These are phyloP conservation scores for Sapajus apella DNA, from an alignment of 2,113 vertebrate genomes.

Conservation along the genomic window DNA sequence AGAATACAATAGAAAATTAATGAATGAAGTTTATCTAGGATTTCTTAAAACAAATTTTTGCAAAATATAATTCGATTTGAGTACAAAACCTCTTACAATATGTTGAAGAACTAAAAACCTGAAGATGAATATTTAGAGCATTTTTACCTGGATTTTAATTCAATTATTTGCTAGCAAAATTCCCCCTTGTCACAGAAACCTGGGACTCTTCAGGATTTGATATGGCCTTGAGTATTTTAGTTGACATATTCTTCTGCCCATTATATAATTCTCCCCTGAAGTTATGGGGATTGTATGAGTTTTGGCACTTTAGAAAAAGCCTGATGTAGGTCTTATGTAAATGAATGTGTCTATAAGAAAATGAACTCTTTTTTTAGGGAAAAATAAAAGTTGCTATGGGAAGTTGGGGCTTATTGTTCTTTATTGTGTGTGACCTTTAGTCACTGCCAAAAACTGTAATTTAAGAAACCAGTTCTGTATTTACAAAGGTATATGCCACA, in stretches of 20 bases:
- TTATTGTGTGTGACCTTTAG: conserved; percentile 9
- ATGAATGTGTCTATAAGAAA: not conserved
- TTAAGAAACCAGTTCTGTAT: not conserved
- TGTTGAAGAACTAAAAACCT: not conserved
- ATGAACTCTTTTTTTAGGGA: not conserved
- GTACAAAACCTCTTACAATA: not conserved
- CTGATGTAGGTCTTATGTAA: not conserved
- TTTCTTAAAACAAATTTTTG: conserved; percentile 4
- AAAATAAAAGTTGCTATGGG: conserved; percentile 71
- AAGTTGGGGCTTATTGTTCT: not conserved
- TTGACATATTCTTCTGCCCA: not conserved
- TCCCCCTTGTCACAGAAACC: not conserved
- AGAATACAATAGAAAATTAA: conserved; percentile 35
- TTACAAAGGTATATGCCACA: too few relatives aligned
- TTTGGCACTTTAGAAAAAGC: conserved; percentile 31
- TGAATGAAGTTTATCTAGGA: not conserved
- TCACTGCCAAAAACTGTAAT: conserved; percentile 38
- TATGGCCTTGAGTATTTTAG: not conserved
- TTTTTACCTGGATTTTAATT: conserved; percentile 1
- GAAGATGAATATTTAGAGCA: not conserved
- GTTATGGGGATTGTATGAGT: not conserved
- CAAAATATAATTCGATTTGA: not conserved
- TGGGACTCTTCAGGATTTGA: not conserved
- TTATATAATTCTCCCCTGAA: not conserved
- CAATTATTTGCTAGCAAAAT: not conserved